phyloP scores from a whole-genome alignment of 2,888 invertebrate species.

The Tortrix viridana region DNA sequence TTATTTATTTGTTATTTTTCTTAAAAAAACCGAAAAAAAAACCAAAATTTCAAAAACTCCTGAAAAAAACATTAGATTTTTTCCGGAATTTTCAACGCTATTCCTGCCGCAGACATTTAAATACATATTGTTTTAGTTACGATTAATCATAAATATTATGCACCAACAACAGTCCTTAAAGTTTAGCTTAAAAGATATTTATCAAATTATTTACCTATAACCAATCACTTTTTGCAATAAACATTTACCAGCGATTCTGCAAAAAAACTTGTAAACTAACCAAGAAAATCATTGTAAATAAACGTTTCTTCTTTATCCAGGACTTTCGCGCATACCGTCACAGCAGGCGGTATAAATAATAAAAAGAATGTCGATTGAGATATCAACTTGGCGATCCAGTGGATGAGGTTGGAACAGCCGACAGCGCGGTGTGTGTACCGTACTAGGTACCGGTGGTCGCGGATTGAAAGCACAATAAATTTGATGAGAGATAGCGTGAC shows the following conservation, averaged over 20 bases:
- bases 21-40: no score
- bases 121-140: no score
- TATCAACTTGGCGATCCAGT: conserved; percentile 27
- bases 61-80: no score
- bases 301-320: conserved; percentile 30
- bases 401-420: conserved; percentile 21
- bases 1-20: no score
- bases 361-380: conserved; percentile 16
- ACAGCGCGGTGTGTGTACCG: conserved; percentile 21
- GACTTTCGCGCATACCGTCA: conserved; percentile 6
- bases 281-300: conserved; percentile 10
- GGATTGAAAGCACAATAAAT: conserved; percentile 16
- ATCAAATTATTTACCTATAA: not conserved
- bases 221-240: not conserved
- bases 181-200: no score
- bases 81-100: no score
- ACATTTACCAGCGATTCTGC: not conserved
- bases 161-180: no score
- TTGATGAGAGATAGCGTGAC: conserved; percentile 17
- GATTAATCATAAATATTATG: no score
- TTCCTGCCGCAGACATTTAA: no score
- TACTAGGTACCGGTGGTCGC: conserved; percentile 17
- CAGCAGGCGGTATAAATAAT: conserved; percentile 4
- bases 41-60: no score
- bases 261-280: conserved; percentile 12